phyloP scores from a whole-genome alignment of 2,888 invertebrate species.

The Agrotis ipsilon region DNA sequence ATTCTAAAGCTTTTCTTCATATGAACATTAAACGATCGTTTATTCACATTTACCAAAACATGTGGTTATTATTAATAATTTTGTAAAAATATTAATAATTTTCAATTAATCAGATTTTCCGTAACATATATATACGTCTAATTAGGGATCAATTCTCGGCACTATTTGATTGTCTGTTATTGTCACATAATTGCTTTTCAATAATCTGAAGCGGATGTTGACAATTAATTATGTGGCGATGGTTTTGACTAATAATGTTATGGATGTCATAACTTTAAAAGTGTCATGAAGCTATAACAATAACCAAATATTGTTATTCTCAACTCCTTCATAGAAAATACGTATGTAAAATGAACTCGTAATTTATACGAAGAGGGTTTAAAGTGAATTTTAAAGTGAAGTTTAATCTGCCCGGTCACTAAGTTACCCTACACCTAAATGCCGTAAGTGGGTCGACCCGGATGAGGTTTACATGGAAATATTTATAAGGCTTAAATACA shows the following conservation, averaged over 20 bases:
- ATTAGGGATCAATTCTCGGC: slow-evolving; percentile 1
- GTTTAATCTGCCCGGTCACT: slow-evolving; percentile 71
- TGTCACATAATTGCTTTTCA: neutral
- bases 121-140: slow-evolving; percentile 2
- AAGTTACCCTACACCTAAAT: slow-evolving; percentile 74
- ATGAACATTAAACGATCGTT: too few relatives aligned
- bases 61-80: too few relatives aligned
- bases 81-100: too few relatives aligned
- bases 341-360: slow-evolving; percentile 31
- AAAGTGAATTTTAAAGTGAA: slow-evolving; percentile 67
- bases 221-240: neutral
- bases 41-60: too few relatives aligned
- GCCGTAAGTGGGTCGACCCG: slow-evolving; percentile 78
- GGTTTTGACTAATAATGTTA: neutral
- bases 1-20: too few relatives aligned
- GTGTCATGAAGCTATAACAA: slow-evolving; percentile 2
- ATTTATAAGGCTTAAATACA: slow-evolving; percentile 76
- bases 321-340: slow-evolving; percentile 10
- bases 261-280: too few relatives aligned
- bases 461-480: slow-evolving; percentile 74
- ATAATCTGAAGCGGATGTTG: neutral
- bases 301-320: neutral
- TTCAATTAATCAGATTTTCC: too few relatives aligned
- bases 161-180: neutral
- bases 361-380: slow-evolving; percentile 53